Percentiles rank a stretch among this genome's conserved stretches.
These are phyloP conservation scores for Dasysyrphus albostriatus DNA, from an alignment of 2,888 invertebrate genomes.

Conservation along the genomic window DNA sequence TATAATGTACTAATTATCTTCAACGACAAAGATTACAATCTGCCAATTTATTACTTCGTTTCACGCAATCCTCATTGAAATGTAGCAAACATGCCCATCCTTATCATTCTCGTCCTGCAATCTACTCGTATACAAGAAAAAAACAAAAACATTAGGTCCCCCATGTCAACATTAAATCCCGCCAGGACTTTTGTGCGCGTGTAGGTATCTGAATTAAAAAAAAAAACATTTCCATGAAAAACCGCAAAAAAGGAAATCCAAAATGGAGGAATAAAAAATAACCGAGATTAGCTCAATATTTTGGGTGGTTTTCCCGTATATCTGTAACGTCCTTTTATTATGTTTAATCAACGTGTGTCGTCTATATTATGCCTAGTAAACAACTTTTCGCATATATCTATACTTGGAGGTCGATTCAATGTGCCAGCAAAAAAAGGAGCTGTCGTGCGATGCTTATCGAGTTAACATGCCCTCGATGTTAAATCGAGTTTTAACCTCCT, in stretches of 20 bases:
- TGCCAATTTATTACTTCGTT: slow-evolving; percentile 75
- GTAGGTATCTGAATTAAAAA: slow-evolving; percentile 1
- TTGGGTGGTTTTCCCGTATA: slow-evolving; percentile 32
- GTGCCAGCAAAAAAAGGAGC: slow-evolving; percentile 30
- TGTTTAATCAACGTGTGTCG: slow-evolving; percentile 11
- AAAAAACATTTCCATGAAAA: not conserved
- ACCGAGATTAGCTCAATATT: slow-evolving; percentile 61
- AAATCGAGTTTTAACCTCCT: slow-evolving; percentile 14
- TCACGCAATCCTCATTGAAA: slow-evolving; percentile 72
- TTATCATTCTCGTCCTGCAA: slow-evolving; percentile 7
- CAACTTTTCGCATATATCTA: not conserved
- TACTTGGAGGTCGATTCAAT: not conserved
- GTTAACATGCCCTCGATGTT: slow-evolving; percentile 36
- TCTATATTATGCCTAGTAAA: not conserved
- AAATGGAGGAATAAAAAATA: slow-evolving; percentile 49
- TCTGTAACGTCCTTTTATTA: slow-evolving; percentile 22
- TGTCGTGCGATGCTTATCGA: slow-evolving; percentile 51
- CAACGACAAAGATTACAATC: slow-evolving; percentile 71
- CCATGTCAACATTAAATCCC: slow-evolving; percentile 48
- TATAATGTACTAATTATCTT: slow-evolving; percentile 71
- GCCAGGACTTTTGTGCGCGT: slow-evolving; percentile 37
- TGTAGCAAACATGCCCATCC: slow-evolving; percentile 66
- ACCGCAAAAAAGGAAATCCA: slow-evolving; percentile 35
- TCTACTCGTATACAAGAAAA: too few relatives aligned
- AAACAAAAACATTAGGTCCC: slow-evolving; percentile 29